A percentile compares a stretch with the other conserved stretches of the same genome.
phyloP scores from a whole-genome alignment of 2,113 vertebrate genomes.

The Athene noctua region DNA sequence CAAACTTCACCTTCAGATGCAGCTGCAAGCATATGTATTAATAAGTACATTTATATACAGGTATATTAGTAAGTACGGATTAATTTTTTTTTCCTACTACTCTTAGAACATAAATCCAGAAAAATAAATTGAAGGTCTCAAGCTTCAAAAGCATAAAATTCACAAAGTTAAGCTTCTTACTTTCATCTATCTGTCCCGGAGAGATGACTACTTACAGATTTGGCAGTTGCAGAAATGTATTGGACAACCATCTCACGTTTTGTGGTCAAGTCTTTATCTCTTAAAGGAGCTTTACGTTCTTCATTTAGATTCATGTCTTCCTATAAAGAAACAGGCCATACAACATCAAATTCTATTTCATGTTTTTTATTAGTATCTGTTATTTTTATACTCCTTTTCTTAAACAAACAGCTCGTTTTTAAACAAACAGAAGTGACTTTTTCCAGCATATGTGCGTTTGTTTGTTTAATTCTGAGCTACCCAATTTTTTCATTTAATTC shows the following conservation, averaged over 20 bases:
- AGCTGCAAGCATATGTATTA: slow-evolving; percentile 30
- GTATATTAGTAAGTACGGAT: neutral
- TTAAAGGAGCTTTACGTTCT: slow-evolving; percentile 91
- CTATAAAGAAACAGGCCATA: slow-evolving; percentile 66
- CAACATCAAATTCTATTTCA: neutral
- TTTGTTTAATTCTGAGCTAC: neutral
- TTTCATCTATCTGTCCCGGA: neutral
- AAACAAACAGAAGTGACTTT: neutral
- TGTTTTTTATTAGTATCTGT: neutral
- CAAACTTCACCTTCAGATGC: slow-evolving; percentile 32
- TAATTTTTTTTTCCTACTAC: neutral
- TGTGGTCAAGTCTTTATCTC: slow-evolving; percentile 90
- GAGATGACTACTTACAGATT: slow-evolving; percentile 88
- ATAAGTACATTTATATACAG: too few relatives aligned
- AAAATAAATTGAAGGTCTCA: neutral
- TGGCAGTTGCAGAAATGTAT: slow-evolving; percentile 95
- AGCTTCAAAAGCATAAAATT: slow-evolving; percentile 22
- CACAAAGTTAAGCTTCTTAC: slow-evolving; percentile 63
- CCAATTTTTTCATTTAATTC: neutral
- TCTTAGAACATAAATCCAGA: neutral
- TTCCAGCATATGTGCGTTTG: rapidly evolving
- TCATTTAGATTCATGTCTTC: slow-evolving; percentile 99
- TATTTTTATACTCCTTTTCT: neutral
- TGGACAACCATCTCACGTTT: slow-evolving; percentile 98
- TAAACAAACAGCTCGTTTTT: neutral